Conservation (phyloP, 2,113 vertebrate genomes). For the Nycticryphes semicollaris region DNA sequence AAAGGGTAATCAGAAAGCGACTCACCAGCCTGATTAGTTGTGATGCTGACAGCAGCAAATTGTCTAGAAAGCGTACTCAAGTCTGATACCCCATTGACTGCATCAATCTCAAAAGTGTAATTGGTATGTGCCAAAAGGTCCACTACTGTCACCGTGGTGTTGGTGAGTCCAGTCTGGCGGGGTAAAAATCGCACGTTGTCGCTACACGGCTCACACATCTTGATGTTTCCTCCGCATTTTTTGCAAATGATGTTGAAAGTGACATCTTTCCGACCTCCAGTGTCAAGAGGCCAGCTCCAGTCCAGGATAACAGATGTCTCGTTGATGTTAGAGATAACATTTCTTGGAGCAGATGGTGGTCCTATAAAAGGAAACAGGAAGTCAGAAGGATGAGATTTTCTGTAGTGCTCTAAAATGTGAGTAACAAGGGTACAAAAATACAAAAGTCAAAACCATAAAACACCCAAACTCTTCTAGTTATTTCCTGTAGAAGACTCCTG, state of each 20-base stretch:
- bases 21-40: slow-evolving; percentile 98
- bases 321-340: slow-evolving; percentile 97
- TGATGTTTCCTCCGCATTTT: slow-evolving; percentile 79
- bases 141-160: slow-evolving; percentile 91
- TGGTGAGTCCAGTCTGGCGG: slow-evolving; percentile 84
- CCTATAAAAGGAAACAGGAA: slow-evolving; percentile 75
- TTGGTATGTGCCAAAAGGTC: slow-evolving; percentile 96
- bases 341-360: slow-evolving; percentile 91
- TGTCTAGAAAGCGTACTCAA: slow-evolving; percentile 81
- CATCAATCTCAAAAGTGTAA: slow-evolving; percentile 98
- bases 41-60: slow-evolving; percentile 93
- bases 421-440: neutral
- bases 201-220: slow-evolving; percentile 87
- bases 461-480: slow-evolving; percentile 17
- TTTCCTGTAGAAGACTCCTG: neutral
- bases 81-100: slow-evolving; percentile 89
- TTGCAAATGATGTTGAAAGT: slow-evolving; percentile 94
- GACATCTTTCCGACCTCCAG: slow-evolving; percentile 89
- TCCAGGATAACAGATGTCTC: slow-evolving; percentile 98
- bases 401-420: neutral
- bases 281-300: slow-evolving; percentile 95
- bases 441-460: neutral
- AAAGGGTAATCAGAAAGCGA: neutral
- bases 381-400: neutral
- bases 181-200: slow-evolving; percentile 90